Evolutionary conservation across 1,140 invertebrate species (phyloP).

Genomic region (Drosophila pachea): DNA sequence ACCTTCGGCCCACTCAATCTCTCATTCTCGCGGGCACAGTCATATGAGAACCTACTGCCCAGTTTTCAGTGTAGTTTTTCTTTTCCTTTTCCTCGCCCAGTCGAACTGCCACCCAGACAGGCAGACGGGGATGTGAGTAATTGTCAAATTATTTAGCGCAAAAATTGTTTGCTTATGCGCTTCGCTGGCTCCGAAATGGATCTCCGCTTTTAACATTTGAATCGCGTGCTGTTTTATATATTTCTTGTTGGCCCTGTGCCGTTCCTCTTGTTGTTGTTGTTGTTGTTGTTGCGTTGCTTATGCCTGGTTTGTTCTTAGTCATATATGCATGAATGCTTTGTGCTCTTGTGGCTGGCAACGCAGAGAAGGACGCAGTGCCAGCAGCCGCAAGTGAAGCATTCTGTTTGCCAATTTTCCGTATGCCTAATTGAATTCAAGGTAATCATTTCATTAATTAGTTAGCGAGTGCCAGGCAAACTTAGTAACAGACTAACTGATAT

Average conservation of each 20-base stretch:
- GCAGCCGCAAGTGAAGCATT: slow-evolving; percentile 3
- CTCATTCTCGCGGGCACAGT: slow-evolving; percentile 3
- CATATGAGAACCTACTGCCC: slow-evolving; percentile 4
- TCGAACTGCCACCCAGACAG: slow-evolving; percentile 26
- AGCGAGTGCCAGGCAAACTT: too few species aligned
- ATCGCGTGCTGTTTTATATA: slow-evolving; percentile 23
- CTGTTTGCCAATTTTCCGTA: slow-evolving; percentile 47
- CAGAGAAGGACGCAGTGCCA: not conserved
- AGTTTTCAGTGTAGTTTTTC: slow-evolving; percentile 18
- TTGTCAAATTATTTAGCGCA: slow-evolving; percentile 79
- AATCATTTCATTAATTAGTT: slow-evolving; percentile 58
- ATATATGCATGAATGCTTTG: slow-evolving; percentile 75
- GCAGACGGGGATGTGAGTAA: slow-evolving; percentile 73
- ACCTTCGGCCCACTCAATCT: slow-evolving; percentile 20
- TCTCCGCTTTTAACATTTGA: slow-evolving; percentile 61
- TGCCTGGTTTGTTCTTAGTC: slow-evolving; percentile 74
- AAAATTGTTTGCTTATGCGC: slow-evolving; percentile 78
- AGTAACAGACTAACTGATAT: slow-evolving; percentile 19
- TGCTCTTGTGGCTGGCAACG: slow-evolving; percentile 33
- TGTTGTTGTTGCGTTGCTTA: slow-evolving; percentile 33
- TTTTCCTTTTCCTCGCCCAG: slow-evolving; percentile 13
- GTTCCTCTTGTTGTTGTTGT: slow-evolving; percentile 6
- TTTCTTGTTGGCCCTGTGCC: too few species aligned
- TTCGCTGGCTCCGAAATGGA: slow-evolving; percentile 72
- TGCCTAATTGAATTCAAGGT: slow-evolving; percentile 62